These are phyloP conservation scores for Babyrousa celebensis DNA, from an alignment of 2,797 vertebrate species.

Conservation along the genomic window DNA sequence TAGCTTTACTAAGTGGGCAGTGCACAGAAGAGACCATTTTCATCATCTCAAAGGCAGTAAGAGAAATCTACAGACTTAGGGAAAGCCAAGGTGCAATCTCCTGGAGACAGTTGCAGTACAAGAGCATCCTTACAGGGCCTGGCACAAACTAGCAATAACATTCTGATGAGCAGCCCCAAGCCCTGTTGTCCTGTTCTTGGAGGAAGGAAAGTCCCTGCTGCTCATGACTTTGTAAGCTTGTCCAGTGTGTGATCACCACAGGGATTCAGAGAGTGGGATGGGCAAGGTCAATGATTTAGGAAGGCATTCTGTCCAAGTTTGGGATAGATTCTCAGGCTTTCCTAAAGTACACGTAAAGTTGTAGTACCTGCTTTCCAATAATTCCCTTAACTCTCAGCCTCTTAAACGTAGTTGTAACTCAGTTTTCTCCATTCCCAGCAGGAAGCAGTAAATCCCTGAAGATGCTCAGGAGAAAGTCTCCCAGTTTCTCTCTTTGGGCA, in stretches of 20 bases:
- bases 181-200: not conserved
- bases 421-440: constrained; percentile 41
- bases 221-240: not conserved
- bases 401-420: not conserved
- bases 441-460: constrained; percentile 26
- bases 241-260: not conserved
- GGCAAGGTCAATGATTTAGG: not conserved
- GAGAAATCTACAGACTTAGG: not conserved
- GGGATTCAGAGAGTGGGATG: not conserved
- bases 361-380: not conserved
- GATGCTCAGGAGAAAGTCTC: constrained; percentile 42
- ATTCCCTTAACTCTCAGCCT: constrained; percentile 56
- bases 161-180: not conserved
- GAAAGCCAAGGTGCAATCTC: not conserved
- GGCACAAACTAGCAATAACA: not conserved
- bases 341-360: not conserved
- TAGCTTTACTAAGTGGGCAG: constrained; percentile 30
- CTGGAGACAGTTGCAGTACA: not conserved
- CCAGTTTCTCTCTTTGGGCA: not conserved
- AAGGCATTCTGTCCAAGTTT: constrained; percentile 25
- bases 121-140: not conserved
- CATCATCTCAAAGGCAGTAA: not conserved
- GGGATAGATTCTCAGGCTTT: constrained; percentile 18
- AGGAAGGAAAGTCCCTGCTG: not conserved
- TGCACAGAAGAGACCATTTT: not conserved